Percentiles rank a stretch among this genome's conserved stretches.
phyloP scores from a whole-genome alignment of 2,888 invertebrate species.

The Cephus pygmeus region DNA sequence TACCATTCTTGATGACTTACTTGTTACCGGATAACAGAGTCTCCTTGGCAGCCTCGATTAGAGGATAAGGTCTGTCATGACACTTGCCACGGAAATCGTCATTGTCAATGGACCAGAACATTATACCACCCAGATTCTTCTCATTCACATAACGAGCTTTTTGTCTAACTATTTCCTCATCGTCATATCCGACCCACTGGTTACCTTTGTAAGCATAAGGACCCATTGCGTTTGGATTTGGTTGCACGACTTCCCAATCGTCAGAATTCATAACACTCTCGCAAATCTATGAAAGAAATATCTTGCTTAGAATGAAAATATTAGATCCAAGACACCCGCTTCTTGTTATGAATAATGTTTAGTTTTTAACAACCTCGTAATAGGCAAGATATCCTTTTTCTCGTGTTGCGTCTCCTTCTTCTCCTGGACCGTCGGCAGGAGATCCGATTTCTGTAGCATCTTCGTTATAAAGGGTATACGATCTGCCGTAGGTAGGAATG shows the following conservation, averaged over 20 bases:
- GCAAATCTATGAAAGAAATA: constrained; percentile 76
- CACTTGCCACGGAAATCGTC: constrained; percentile 95
- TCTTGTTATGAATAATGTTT: background rate
- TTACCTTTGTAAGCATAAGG: constrained; percentile 89
- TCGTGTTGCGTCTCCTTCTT: constrained; percentile 89
- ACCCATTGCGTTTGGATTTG: constrained; percentile 85
- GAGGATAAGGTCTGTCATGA: constrained; percentile 86
- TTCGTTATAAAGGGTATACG: constrained; percentile 88
- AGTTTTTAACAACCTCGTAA: constrained; percentile 76
- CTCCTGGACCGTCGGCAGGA: constrained; percentile 90
- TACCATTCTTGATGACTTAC: constrained; percentile 64
- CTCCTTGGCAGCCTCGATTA: constrained; percentile 92
- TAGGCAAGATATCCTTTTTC: constrained; percentile 94
- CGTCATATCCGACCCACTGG: constrained; percentile 96
- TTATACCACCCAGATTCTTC: constrained; percentile 87
- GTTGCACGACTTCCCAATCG: constrained; percentile 85
- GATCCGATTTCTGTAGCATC: constrained; percentile 88
- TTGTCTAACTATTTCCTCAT: constrained; percentile 82
- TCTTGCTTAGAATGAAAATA: background rate
- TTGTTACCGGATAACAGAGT: constrained; percentile 75
- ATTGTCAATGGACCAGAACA: constrained; percentile 95
- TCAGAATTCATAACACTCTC: constrained; percentile 80
- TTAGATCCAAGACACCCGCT: background rate
- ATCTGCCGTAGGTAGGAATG: constrained; percentile 90
- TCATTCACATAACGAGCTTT: constrained; percentile 89